Percentiles rank a stretch among this genome's conserved stretches.
These are phyloP conservation scores for Bruchidius siliquastri DNA, from an alignment of 2,888 invertebrate genomes.

Conservation along the genomic window DNA sequence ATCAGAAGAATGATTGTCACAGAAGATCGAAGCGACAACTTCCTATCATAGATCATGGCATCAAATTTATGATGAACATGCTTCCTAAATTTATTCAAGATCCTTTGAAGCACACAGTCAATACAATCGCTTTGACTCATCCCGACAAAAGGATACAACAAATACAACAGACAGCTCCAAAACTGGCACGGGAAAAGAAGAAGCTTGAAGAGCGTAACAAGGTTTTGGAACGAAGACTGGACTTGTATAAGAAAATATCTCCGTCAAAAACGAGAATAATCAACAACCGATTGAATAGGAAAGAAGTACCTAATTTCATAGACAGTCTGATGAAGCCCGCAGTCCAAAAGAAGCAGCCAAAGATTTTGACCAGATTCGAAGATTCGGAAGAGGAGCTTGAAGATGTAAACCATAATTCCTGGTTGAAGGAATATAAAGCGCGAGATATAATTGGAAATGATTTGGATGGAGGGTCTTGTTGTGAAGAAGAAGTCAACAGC, in stretches of 20 bases:
- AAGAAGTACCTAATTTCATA: constrained; percentile 4
- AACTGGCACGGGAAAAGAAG: neutral
- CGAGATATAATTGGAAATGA: constrained; percentile 7
- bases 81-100: constrained; percentile 28
- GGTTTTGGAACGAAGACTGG: neutral
- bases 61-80: constrained; percentile 30
- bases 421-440: constrained; percentile 11
- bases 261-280: neutral
- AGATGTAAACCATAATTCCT: neutral
- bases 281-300: neutral
- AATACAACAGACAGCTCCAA: constrained; percentile 8
- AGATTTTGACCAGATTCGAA: neutral
- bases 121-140: constrained; percentile 18
- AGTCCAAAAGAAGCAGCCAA: neutral
- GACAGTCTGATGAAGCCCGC: constrained; percentile 2
- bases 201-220: neutral
- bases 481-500: neutral
- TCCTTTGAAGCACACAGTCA: constrained; percentile 26
- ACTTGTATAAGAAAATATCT: neutral
- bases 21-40: constrained; percentile 21
- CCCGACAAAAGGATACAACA: constrained; percentile 17
- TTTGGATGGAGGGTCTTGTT: neutral
- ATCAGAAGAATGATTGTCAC: neutral
- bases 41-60: constrained; percentile 22
- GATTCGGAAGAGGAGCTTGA: neutral